Conservation (phyloP, 2,797 vertebrate genomes). For the Scolopax bukidnonensis region DNA sequence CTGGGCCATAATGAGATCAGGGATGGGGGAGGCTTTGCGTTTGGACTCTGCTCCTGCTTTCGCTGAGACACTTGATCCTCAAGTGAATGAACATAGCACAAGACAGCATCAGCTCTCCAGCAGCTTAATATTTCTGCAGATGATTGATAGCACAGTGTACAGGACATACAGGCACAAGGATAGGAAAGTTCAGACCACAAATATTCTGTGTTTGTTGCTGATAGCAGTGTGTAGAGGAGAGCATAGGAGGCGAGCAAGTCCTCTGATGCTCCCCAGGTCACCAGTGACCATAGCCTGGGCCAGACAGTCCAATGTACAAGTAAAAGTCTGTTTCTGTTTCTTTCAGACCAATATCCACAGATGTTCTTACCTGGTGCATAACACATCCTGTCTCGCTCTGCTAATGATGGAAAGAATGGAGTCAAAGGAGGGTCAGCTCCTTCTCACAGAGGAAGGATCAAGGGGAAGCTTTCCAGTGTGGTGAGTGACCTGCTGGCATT, state of each 20-base stretch:
- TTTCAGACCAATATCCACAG: background rate
- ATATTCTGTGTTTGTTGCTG: background rate
- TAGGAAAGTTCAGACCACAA: background rate
- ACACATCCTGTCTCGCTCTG: background rate
- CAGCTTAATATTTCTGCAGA: conserved; percentile 24
- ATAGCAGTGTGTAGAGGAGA: background rate
- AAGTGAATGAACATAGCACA: background rate
- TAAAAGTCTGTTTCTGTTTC: background rate
- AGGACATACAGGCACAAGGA: background rate
- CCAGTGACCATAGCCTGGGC: background rate
- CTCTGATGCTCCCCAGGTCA: background rate
- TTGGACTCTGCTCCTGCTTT: conserved; percentile 5
- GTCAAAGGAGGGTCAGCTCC: background rate
- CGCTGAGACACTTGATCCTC: background rate
- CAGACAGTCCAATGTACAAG: background rate
- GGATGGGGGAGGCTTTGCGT: background rate
- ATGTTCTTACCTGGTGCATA: background rate
- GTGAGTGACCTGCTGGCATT: background rate
- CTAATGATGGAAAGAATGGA: background rate
- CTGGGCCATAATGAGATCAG: background rate
- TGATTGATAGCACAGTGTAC: conserved; percentile 9
- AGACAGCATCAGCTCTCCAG: background rate
- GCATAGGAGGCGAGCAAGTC: background rate
- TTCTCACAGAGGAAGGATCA: background rate
- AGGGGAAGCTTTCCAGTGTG: background rate